Evolutionary conservation across 2,797 vertebrate species (phyloP), one percentile per base, ranked within the genome.

Genomic region (Tokudaia muenninki): DNA sequence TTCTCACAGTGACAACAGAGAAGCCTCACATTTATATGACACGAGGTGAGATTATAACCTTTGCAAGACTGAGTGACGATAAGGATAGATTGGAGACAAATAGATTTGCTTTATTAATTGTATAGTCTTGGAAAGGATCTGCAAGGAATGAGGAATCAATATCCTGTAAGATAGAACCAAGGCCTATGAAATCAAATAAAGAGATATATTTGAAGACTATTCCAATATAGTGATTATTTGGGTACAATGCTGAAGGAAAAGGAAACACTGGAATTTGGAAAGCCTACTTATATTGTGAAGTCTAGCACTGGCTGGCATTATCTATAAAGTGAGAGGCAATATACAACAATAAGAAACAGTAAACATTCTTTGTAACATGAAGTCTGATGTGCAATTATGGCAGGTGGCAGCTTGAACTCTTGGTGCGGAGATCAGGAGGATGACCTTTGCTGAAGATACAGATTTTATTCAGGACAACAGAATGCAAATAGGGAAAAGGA

Each of bases 71-170:
- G 6, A 77, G 41, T 55, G 65, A 22, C 50, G 2, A 13, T 29
- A 50, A 22, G 5, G 52, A 67, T 26, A 9, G 10, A 63, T 55
- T 37, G 47, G 44, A 1, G 22, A 24, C 47, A 37, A 81, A 1
- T 55, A 86, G 13, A n/a, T 84, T n/a, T 61, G 16, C 17, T 92
- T 82, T n/a, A 9, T 92, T 75, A 74, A 52, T 79, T 61, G 50
- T 47, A 9, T 21, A 44, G 26, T 5, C 29, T 84, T 93, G 47
- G n/a, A 84, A 92, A 55, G 44, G 47, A 11, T 81, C 72, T 55
- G 0, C 34, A 50, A 92, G 34, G 57, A n/a, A 4, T 81, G 12
- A 52, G 47, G 10, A 57, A 12, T 88, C 61, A 65, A 5, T 10
- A 57, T 59, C 5, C 19, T 24, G 3, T 47, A 14, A 84, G 47